Evolutionary conservation across 2,888 invertebrate genomes (phyloP).

Genomic region (Resseliella maxima): DNA sequence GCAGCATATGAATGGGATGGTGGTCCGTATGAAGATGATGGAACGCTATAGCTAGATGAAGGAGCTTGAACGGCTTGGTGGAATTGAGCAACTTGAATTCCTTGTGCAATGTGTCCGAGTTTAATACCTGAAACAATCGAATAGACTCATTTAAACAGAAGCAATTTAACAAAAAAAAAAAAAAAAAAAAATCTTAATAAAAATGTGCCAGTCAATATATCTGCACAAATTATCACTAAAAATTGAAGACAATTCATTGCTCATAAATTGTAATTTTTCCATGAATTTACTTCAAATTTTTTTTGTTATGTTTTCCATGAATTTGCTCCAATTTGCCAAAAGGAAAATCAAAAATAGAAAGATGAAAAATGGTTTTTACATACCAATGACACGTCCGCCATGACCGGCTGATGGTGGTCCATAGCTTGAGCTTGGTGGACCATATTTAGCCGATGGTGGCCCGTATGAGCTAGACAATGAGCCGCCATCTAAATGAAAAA

Average conservation of each 20-base stretch:
- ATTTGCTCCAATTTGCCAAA: not conserved
- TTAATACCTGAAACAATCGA: conserved; percentile 79
- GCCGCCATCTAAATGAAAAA: conserved; percentile 63
- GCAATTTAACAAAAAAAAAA: conserved; percentile 21
- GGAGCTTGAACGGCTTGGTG: conserved; percentile 72
- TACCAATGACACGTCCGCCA: not conserved
- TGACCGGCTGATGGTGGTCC: conserved; percentile 31
- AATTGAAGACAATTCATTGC: no score
- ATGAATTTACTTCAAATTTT: not conserved
- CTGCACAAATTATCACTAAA: no score
- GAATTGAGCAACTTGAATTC: conserved; percentile 84
- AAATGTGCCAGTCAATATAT: no score
- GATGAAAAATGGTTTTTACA: not conserved
- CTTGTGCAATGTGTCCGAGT: conserved; percentile 82
- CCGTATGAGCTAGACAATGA: conserved; percentile 59
- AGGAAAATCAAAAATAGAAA: not conserved
- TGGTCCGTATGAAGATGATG: conserved; percentile 72
- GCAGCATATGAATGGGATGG: conserved; percentile 67
- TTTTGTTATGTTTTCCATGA: not conserved
- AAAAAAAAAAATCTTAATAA: no score
- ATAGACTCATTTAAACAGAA: conserved; percentile 60
- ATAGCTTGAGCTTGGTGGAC: conserved; percentile 23
- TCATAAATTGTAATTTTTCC: no score
- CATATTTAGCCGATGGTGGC: conserved; percentile 49
- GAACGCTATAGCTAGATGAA: conserved; percentile 74